These are phyloP conservation scores for Dolichotis patagonum DNA, from an alignment of 2,113 vertebrate species.

Conservation along the genomic window DNA sequence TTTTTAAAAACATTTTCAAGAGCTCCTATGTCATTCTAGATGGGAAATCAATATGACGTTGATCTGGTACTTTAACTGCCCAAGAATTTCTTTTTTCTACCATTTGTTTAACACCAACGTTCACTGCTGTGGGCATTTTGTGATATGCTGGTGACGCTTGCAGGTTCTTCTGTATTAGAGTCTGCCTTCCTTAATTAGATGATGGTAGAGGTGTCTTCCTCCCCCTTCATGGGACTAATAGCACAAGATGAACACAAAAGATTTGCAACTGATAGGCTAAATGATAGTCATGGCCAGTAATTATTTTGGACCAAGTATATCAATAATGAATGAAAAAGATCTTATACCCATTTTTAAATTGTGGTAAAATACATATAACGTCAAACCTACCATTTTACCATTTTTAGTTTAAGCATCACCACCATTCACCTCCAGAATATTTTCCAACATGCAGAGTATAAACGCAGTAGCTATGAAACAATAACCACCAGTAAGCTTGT, in stretches of 20 bases:
- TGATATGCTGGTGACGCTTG: not conserved
- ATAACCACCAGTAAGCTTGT: not conserved
- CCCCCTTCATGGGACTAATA: not conserved
- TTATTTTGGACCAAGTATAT: not conserved
- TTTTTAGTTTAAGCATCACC: not conserved
- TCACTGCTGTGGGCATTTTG: not conserved
- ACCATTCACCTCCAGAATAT: not conserved
- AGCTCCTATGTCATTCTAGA: not conserved
- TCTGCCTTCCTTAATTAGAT: not conserved
- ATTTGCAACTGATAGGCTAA: not conserved
- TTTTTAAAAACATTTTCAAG: not conserved
- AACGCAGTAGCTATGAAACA: not conserved
- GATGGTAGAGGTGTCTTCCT: not conserved
- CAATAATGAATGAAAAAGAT: not conserved
- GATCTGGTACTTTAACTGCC: not conserved
- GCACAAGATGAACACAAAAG: not conserved
- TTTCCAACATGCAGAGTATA: not conserved
- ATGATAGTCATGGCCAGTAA: not conserved
- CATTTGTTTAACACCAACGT: not conserved
- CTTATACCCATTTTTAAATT: not conserved
- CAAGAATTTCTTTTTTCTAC: not conserved
- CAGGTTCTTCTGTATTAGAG: not conserved
- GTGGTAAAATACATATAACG: not conserved
- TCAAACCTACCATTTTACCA: not conserved
- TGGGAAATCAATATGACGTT: conserved; percentile 11